A percentile compares a stretch with the other conserved stretches of the same genome.
These are phyloP conservation scores for Intellagama lesueurii DNA, from an alignment of 2,797 vertebrate species.

Conservation along the genomic window DNA sequence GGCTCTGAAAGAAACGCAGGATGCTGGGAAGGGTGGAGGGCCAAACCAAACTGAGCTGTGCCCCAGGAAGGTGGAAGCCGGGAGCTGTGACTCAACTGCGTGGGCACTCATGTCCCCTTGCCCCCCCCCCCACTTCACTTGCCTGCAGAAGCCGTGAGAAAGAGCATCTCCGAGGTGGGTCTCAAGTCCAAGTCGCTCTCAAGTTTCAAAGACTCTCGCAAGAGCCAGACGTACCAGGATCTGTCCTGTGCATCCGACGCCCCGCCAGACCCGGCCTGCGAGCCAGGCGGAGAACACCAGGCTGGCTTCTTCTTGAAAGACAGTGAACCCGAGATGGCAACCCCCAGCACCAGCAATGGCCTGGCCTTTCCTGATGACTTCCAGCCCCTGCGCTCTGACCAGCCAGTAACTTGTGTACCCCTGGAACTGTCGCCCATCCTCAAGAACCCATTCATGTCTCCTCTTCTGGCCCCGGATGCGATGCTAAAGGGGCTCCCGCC, in stretches of 20 bases:
- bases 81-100: neutral
- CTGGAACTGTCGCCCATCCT: conserved; percentile 83
- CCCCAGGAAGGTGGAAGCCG: no score
- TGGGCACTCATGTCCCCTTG: neutral
- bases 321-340: neutral
- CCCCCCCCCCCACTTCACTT: neutral
- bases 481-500: conserved; percentile 89
- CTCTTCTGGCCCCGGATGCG: conserved; percentile 88
- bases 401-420: conserved; percentile 65
- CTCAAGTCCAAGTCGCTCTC: conserved; percentile 69
- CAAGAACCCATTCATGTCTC: conserved; percentile 92
- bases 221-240: conserved; percentile 85
- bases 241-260: conserved; percentile 66
- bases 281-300: conserved; percentile 37
- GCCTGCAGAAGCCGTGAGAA: conserved; percentile 81
- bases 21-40: neutral
- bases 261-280: neutral
- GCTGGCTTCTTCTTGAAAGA: conserved; percentile 81
- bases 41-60: no score
- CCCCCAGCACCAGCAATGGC: accelerated
- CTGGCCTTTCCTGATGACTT: conserved; percentile 86
- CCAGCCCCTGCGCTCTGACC: conserved; percentile 82
- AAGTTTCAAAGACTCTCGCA: conserved; percentile 75
- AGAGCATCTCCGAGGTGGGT: conserved; percentile 87
- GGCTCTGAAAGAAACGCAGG: neutral